Evolutionary conservation across 1,140 invertebrate genomes (phyloP), one percentile per base, ranked within the genome.

Genomic region (Ostrea denselamellosa): DNA sequence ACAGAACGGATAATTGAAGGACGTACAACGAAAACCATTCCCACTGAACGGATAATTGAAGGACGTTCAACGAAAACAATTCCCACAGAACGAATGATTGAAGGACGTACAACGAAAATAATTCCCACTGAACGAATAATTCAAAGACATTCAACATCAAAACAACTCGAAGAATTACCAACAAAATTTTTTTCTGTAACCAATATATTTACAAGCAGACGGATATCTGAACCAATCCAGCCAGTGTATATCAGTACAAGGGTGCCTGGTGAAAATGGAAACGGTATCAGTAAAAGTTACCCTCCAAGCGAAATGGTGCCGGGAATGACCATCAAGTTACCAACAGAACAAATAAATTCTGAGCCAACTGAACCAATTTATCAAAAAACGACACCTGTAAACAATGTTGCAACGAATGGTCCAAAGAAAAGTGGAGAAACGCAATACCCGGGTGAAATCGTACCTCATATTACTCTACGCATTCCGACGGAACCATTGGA

Each of bases 401-500:
- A 12, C 28, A 25, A 14, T 34, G 25, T 25, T 14, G 28, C 68
- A 34, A 10, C 25, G 14, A 3, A 14, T 77, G 25, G 25, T 14
- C 14, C 68, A 34, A 25, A 4, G 14, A 5, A 28, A 7, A 34
- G 68, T 34, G 25, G 25, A 1, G 28, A 14, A 25, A 77, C 68
- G 28, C 9, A 25, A 12, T 28, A 14, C 10, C 68, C 68, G 12
- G 25, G 28, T 77, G 68, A 77, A 77, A 22, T 9, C 28, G 68
- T 77, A 4, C 68, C 68, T 10, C 68, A 77, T 0, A 25, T 77
- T 28, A 77, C 68, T 34, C 25, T 77, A 28, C 25, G 17, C 14
- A 77, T 77, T 34, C 68, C 68, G 14, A 77, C 68, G 14, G 68
- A 77, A 34, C 68, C 68, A 5, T 34, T 77, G 68, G 68, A 77